Evolutionary conservation across 2,888 invertebrate species (phyloP), one percentile per base, ranked within the genome.

Genomic region (Caradrina kadenii): DNA sequence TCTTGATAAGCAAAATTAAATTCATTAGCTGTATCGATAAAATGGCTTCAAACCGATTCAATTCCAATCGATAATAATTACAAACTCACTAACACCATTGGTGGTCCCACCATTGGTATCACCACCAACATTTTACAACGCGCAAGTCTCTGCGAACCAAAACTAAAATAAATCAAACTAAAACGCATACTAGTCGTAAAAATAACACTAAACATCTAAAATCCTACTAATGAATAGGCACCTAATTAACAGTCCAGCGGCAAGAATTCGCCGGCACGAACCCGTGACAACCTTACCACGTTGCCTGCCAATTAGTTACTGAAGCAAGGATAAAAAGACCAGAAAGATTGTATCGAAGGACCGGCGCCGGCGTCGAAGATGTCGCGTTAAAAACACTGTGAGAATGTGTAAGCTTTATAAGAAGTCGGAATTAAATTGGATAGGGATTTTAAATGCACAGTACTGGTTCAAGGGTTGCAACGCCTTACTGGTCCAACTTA

Each of bases 261-360:
- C 73, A 64, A 63, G 64, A 63, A 80, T 70, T 70, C 76, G 13
- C 64, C 15, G 76, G 81, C 86, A 81, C 79, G 85, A 86, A 70
- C 21, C 74, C 81, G 86, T 83, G 82, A 85, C 85, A 82, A 83
- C 84, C 82, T 76, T 49, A 60, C 65, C 79, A 70, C 73, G 73
- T 63, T 61, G 22, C 35, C 54, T 61, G 56, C 79, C 85, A 84
- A 84, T 84, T 84, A 84, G 83, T 54, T 61, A 48, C 69, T 39
- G 15, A 19, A 15, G 15, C 53, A 63, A 70, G 78, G 58, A 64
- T 60, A 83, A 83, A 82, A 82, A 76, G 66, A 76, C 63, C 70
- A 72, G 65, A 66, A 72, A 78, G 84, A 81, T 83, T 39, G 69
- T 83, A 82, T 82, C 84, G 69, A 39, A 31, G 49, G 17, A 60